These are phyloP conservation scores for Halichondria panicea DNA, from an alignment of 37 sponge, comb jelly and placozoan genomes.

Conservation along the genomic window DNA sequence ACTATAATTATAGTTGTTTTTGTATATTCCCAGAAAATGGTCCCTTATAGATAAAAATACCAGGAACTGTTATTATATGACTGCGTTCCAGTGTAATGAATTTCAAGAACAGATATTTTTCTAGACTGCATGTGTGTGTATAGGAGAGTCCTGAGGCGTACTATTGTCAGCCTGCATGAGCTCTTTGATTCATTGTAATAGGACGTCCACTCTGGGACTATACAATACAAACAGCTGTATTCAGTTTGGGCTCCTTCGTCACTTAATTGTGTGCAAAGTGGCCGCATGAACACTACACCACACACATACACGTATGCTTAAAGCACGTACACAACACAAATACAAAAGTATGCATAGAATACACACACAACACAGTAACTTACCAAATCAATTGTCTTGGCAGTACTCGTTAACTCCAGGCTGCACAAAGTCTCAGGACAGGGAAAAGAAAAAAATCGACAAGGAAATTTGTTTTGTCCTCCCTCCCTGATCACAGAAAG, in stretches of 20 bases:
- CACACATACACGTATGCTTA: not conserved
- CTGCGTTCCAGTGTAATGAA: too few species aligned
- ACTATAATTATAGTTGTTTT: too few species aligned
- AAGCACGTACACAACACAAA: not conserved
- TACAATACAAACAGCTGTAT: slow-evolving; percentile 89
- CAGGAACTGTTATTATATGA: too few species aligned
- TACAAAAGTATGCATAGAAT: not conserved
- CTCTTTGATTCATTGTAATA: slow-evolving; percentile 82
- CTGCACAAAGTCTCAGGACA: slow-evolving; percentile 99
- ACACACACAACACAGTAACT: not conserved
- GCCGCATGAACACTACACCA: not conserved
- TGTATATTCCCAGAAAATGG: too few species aligned
- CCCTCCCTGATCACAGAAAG: too few species aligned
- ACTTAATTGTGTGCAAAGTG: slow-evolving; percentile 94
- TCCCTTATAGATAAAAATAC: too few species aligned
- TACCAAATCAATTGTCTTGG: slow-evolving; percentile 96
- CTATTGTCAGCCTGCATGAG: slow-evolving; percentile 67
- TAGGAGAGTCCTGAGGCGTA: too few species aligned
- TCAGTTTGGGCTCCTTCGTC: slow-evolving; percentile 95
- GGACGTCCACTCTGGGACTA: slow-evolving; percentile 83
- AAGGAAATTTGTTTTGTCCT: too few species aligned
- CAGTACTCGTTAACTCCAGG: slow-evolving; percentile 75
- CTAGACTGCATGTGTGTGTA: too few species aligned
- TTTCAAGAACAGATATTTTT: too few species aligned
- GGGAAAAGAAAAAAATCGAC: too few species aligned